Conservation (phyloP, 2,888 invertebrate genomes). For the Tridacna crocea region DNA sequence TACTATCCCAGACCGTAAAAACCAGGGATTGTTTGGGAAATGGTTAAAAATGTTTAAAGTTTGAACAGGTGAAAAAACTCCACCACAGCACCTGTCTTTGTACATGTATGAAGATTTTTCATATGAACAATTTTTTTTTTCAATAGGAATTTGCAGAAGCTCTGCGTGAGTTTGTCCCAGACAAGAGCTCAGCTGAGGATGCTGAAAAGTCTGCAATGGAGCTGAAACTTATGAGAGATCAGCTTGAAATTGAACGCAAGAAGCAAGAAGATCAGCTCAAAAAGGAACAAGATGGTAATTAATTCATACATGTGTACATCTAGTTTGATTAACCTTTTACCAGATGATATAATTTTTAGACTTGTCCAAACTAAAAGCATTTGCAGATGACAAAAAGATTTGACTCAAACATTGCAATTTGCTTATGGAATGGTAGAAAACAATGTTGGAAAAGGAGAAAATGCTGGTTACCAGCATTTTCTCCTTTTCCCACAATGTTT, state of each 20-base stretch:
- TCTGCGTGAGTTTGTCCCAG: constrained; percentile 75
- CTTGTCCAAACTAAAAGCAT: too few relatives aligned
- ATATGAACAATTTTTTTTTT: not conserved
- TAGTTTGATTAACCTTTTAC: too few relatives aligned
- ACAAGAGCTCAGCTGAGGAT: constrained; percentile 71
- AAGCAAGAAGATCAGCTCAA: constrained; percentile 74
- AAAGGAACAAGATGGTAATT: constrained; percentile 77
- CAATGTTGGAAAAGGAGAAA: not conserved
- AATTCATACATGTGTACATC: too few relatives aligned
- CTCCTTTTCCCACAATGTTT: not conserved
- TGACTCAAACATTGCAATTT: too few relatives aligned
- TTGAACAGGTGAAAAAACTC: too few relatives aligned
- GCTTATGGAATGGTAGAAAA: not conserved
- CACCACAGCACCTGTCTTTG: not conserved
- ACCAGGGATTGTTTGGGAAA: too few relatives aligned
- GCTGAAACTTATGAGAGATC: constrained; percentile 73
- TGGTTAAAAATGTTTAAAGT: too few relatives aligned
- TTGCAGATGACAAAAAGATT: too few relatives aligned
- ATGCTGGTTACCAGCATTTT: not conserved
- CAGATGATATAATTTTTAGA: too few relatives aligned
- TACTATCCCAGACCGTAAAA: too few relatives aligned
- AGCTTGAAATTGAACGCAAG: constrained; percentile 73
- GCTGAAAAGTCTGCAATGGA: constrained; percentile 77
- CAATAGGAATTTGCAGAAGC: constrained; percentile 81
- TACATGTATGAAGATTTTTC: not conserved